Conservation (phyloP, 2,888 invertebrate species). For the Dryadula phaetusa region DNA sequence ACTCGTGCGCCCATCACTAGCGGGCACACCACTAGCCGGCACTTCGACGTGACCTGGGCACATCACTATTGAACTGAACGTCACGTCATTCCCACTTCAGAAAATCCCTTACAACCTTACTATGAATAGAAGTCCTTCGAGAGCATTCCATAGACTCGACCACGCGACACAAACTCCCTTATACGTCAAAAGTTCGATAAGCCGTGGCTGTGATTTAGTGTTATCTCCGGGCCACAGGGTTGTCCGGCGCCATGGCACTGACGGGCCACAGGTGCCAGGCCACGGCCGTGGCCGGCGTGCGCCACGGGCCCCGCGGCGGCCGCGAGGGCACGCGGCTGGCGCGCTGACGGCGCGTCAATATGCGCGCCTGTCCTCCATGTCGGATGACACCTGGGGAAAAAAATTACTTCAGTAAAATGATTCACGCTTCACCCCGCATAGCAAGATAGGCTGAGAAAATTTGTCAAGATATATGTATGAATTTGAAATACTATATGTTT, state of each 20-base stretch:
- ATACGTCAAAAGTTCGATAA: not conserved
- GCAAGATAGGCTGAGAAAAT: too few relatives aligned
- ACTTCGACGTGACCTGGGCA: not conserved
- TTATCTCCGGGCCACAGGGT: not conserved
- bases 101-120: not conserved
- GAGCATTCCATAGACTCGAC: not conserved
- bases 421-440: not conserved
- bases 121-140: not conserved
- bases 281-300: not conserved
- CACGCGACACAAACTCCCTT: not conserved
- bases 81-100: too few relatives aligned
- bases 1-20: slow-evolving; percentile 36
- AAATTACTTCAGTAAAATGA: too few relatives aligned
- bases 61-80: slow-evolving; percentile 8
- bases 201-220: not conserved
- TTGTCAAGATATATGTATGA: too few relatives aligned
- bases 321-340: slow-evolving; percentile 36
- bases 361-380: slow-evolving; percentile 76
- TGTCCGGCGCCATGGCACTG: not conserved
- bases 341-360: slow-evolving; percentile 68
- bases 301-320: slow-evolving; percentile 4
- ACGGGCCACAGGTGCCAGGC: not conserved
- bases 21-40: slow-evolving; percentile 11
- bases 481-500: too few relatives aligned
- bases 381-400: slow-evolving; percentile 68